Conservation (phyloP, 2,888 invertebrate genomes). For the Penaeus monodon region DNA sequence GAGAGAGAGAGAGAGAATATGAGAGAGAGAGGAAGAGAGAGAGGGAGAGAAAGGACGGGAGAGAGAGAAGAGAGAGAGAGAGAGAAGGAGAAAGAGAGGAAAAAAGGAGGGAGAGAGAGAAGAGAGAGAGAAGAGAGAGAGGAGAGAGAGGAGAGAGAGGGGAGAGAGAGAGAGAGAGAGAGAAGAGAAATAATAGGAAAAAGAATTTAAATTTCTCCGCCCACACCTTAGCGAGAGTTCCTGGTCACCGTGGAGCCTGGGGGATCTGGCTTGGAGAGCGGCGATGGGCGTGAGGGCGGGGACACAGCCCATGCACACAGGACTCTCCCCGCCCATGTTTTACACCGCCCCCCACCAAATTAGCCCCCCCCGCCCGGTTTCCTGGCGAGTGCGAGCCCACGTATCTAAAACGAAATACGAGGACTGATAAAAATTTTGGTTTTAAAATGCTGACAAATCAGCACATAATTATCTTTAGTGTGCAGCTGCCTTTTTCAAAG, state of each 20-base stretch:
- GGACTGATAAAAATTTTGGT: not conserved
- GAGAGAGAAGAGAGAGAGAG: too few species aligned
- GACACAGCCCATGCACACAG: not conserved
- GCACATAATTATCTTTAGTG: not conserved
- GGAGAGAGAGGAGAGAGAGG: too few species aligned
- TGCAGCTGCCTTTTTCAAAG: too few species aligned
- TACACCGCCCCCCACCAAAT: constrained; percentile 20
- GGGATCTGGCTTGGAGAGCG: constrained; percentile 24
- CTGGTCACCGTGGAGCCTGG: not conserved
- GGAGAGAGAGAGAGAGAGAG: too few species aligned
- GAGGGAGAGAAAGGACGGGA: too few species aligned
- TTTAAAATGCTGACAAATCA: not conserved
- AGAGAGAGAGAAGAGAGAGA: too few species aligned
- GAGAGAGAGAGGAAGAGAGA: too few species aligned
- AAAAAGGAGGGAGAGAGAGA: too few species aligned
- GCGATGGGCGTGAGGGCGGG: constrained; percentile 24
- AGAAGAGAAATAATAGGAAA: too few species aligned
- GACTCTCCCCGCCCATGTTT: constrained; percentile 15
- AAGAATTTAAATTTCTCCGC: not conserved
- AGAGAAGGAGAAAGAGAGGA: too few species aligned
- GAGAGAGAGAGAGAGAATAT: too few species aligned
- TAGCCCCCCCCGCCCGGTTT: not conserved
- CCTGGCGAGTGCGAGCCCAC: constrained; percentile 6
- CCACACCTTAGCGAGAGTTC: constrained; percentile 6
- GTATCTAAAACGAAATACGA: not conserved